Percentiles rank a stretch among this genome's conserved stretches.
Evolutionary conservation across 1,140 invertebrate genomes (phyloP).

Genomic region (Polypedilum pembai): DNA sequence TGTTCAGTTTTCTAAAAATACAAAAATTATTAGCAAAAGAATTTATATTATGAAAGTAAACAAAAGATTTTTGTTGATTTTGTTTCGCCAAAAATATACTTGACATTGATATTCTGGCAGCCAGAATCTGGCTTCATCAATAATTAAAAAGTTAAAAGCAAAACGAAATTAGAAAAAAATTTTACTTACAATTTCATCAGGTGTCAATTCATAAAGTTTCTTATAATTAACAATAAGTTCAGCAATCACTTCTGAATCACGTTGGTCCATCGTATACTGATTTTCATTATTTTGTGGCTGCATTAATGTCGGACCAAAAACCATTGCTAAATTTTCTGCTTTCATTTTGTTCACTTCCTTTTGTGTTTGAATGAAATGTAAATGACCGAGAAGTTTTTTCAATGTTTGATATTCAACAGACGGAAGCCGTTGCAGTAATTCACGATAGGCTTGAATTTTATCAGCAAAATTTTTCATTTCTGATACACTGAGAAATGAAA

Average conservation of each 20-base stretch:
- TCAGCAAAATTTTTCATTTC: conserved; percentile 48
- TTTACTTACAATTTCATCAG: conserved; percentile 42
- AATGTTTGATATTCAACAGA: conserved; percentile 63
- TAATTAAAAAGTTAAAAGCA: too few species aligned
- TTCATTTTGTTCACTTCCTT: conserved; percentile 69
- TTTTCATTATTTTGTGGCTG: conserved; percentile 44
- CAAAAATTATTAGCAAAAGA: conserved; percentile 47
- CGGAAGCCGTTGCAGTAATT: conserved; percentile 57
- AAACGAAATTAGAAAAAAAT: background rate
- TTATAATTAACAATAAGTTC: conserved; percentile 57
- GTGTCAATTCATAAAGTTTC: conserved; percentile 47
- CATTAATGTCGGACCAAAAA: conserved; percentile 78
- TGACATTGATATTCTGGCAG: too few species aligned
- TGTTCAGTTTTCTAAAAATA: conserved; percentile 51
- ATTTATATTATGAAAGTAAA: conserved; percentile 33
- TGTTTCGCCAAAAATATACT: too few species aligned
- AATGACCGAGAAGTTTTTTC: conserved; percentile 66
- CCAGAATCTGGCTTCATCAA: too few species aligned
- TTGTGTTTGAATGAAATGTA: conserved; percentile 69
- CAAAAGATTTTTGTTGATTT: too few species aligned
- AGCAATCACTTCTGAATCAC: conserved; percentile 58
- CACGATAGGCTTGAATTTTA: conserved; percentile 52
- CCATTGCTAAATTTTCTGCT: conserved; percentile 68
- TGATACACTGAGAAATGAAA: conserved; percentile 43
- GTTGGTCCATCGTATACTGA: conserved; percentile 51